These are phyloP conservation scores for Drosophila meridiana DNA, from an alignment of 2,888 invertebrate genomes.

Conservation along the genomic window DNA sequence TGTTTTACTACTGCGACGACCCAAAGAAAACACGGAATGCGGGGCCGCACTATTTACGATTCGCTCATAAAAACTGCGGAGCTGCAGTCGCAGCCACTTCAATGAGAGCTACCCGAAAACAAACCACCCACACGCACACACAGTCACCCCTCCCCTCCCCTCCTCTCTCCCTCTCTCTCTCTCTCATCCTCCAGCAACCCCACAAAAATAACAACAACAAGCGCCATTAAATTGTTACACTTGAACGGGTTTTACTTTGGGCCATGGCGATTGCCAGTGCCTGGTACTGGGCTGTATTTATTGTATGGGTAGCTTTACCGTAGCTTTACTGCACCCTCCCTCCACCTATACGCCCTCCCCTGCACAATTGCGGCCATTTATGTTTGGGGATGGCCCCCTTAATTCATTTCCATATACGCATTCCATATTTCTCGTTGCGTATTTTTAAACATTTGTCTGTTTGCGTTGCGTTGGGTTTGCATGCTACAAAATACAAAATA, in stretches of 20 bases:
- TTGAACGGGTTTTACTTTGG: slow-evolving; percentile 80
- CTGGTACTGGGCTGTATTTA: slow-evolving; percentile 50
- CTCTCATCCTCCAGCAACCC: background rate
- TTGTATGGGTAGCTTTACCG: slow-evolving; percentile 20
- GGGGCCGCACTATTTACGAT: slow-evolving; percentile 62
- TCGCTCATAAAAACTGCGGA: slow-evolving; percentile 67
- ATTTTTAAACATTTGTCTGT: slow-evolving; percentile 62
- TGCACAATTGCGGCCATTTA: slow-evolving; percentile 38
- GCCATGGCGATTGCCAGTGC: slow-evolving; percentile 64
- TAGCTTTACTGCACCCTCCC: background rate
- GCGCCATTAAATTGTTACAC: slow-evolving; percentile 82
- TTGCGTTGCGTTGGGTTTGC: slow-evolving; percentile 26
- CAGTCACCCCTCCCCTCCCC: background rate
- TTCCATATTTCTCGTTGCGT: slow-evolving; percentile 60
- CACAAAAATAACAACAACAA: slow-evolving; percentile 63
- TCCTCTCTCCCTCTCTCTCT: too few relatives aligned
- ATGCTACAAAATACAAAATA: background rate
- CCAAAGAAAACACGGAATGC: slow-evolving; percentile 33
- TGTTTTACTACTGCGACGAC: slow-evolving; percentile 39
- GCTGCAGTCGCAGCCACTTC: slow-evolving; percentile 53
- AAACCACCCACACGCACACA: slow-evolving; percentile 10
- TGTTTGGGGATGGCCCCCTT: slow-evolving; percentile 19
- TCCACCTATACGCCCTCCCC: too few relatives aligned
- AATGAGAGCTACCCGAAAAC: slow-evolving; percentile 39
- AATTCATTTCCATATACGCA: slow-evolving; percentile 78